phyloP scores from a whole-genome alignment of 1,140 invertebrate species.

The Drosophila tsacasi region DNA sequence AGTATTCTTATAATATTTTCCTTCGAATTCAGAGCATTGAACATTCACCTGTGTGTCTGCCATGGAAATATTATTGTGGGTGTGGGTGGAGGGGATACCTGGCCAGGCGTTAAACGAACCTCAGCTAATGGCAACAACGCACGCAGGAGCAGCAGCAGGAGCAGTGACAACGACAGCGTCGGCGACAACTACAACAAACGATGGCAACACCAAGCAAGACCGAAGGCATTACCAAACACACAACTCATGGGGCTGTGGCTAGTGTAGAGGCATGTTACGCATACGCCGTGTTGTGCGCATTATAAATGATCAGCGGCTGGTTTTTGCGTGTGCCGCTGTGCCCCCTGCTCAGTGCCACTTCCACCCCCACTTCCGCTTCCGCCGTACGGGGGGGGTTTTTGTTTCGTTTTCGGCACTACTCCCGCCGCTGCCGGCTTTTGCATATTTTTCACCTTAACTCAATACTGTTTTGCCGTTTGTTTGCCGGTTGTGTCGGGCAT shows the following conservation, averaged over 20 bases:
- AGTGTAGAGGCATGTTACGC: conserved; percentile 68
- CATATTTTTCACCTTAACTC: conserved; percentile 67
- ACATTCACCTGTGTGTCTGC: conserved; percentile 35
- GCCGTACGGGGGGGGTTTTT: conserved; percentile 7
- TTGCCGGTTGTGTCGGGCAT: conserved; percentile 18
- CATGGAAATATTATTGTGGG: background rate
- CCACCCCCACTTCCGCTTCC: conserved; percentile 22
- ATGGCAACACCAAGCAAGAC: conserved; percentile 20
- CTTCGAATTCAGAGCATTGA: conserved; percentile 4
- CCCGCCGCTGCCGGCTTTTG: conserved; percentile 25
- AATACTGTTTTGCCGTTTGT: conserved; percentile 34
- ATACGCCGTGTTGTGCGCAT: conserved; percentile 71
- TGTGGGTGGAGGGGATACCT: background rate
- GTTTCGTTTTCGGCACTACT: conserved; percentile 41
- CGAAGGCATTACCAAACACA: conserved; percentile 49
- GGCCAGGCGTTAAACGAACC: conserved; percentile 68
- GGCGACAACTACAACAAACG: conserved; percentile 6
- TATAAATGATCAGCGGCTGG: conserved; percentile 68
- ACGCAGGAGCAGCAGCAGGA: conserved; percentile 35
- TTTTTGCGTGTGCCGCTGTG: conserved; percentile 34
- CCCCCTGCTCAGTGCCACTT: conserved; percentile 15
- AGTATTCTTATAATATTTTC: background rate
- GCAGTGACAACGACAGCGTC: conserved; percentile 24
- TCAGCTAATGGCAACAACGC: conserved; percentile 64
- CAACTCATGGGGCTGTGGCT: conserved; percentile 41